Conservation (phyloP, 2,113 vertebrate species). For the Marmota monax region DNA sequence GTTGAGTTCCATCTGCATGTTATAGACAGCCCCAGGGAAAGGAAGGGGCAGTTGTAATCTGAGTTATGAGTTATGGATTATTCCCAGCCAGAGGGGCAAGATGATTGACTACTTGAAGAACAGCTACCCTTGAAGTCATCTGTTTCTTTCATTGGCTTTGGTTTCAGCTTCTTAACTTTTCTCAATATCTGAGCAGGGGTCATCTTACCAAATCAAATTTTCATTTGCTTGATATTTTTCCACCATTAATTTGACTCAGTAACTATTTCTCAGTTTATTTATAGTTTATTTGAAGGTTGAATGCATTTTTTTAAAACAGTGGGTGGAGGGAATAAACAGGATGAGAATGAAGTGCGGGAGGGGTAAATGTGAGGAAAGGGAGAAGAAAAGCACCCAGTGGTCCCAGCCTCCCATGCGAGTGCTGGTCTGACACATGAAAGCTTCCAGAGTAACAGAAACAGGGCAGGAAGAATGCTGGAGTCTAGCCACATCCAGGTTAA, state of each 20-base stretch:
- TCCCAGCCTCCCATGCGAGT: background rate
- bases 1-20: fast-evolving
- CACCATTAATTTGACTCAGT: background rate
- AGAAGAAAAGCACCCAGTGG: background rate
- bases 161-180: background rate
- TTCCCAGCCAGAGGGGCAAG: background rate
- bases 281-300: background rate
- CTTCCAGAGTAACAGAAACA: background rate
- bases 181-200: background rate
- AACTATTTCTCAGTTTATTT: background rate
- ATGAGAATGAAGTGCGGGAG: background rate
- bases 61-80: background rate
- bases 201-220: background rate
- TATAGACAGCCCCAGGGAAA: background rate
- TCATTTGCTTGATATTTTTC: background rate
- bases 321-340: background rate
- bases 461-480: background rate
- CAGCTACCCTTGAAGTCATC: background rate
- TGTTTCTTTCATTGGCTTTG: background rate
- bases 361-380: background rate
- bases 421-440: background rate
- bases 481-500: fast-evolving
- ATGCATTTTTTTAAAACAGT: slow-evolving; percentile 28
- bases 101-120: background rate
- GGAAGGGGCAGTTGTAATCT: background rate